A percentile compares a stretch with the other conserved stretches of the same genome.
These are phyloP conservation scores for Ypsolopha scabrella DNA, from an alignment of 2,888 invertebrate species.

Conservation along the genomic window DNA sequence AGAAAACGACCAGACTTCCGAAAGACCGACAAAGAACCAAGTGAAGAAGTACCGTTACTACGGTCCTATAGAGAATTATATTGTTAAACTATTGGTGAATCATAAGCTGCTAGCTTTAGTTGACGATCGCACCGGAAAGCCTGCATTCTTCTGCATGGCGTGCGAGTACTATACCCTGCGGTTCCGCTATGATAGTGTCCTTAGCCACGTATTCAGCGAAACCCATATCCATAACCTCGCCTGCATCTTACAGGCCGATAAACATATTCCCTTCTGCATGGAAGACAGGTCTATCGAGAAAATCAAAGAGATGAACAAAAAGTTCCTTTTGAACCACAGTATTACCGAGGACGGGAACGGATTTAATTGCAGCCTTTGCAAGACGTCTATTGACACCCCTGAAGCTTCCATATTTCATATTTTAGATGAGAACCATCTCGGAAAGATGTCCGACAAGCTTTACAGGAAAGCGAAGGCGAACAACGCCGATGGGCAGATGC, in stretches of 20 bases:
- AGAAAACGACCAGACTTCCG: slow-evolving; percentile 40
- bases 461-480: slow-evolving; percentile 40
- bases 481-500: slow-evolving; percentile 40
- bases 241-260: slow-evolving; percentile 47
- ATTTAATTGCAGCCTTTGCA: slow-evolving; percentile 41
- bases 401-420: slow-evolving; percentile 47
- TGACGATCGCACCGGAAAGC: slow-evolving; percentile 57
- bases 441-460: slow-evolving; percentile 46
- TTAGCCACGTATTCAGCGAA: slow-evolving; percentile 58
- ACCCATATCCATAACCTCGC: slow-evolving; percentile 53
- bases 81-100: slow-evolving; percentile 40
- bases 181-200: slow-evolving; percentile 57
- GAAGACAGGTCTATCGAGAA: slow-evolving; percentile 37
- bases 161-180: slow-evolving; percentile 60
- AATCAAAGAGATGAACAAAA: slow-evolving; percentile 48
- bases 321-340: slow-evolving; percentile 41
- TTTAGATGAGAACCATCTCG: slow-evolving; percentile 53
- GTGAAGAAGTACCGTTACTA: slow-evolving; percentile 57
- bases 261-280: slow-evolving; percentile 39
- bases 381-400: slow-evolving; percentile 26
- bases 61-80: slow-evolving; percentile 51
- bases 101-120: slow-evolving; percentile 51
- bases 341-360: slow-evolving; percentile 26
- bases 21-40: slow-evolving; percentile 45
- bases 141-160: slow-evolving; percentile 59